Base-by-base conservation (phyloP, 2,113 vertebrate genomes). In the Dromaius novaehollandiae region DNA sequence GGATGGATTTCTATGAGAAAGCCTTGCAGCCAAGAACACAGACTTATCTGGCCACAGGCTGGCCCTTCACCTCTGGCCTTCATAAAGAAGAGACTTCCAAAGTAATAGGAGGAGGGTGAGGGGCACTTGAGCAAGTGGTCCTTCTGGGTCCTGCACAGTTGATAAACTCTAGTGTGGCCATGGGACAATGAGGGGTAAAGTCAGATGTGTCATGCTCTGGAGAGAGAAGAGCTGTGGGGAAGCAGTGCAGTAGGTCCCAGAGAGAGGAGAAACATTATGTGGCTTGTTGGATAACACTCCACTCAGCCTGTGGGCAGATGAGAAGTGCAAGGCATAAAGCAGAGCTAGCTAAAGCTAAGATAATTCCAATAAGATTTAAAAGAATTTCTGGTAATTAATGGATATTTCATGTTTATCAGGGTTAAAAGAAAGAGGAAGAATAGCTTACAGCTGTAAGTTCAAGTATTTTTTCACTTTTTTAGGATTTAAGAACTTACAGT, bases 171-270 rank as follows among this genome's bases (percentile, higher is more conserved):
- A 24, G 30, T 11, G 8, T 4, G 19, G 38, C 34, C 22, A 3
- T 0, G 0, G 46, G 24, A 76, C n/a, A 36, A 25, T 36, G 26
- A 85, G 26, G 36, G 30, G 2, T 38, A 71, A 64, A 73, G 51
- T 8, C 0, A 0, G n/a, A 32, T 30, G 28, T 0, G 0, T 18
- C 0, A 0, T 9, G 42, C 21, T 78, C 32, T 36, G 74, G 22
- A 5, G 2, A 66, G 58, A 79, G 51, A 4, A 15, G 42, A 51
- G 65, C 25, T 53, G 4, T 13, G 65, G 70, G 28, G n/a, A 69
- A 89, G 48, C 32, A 87, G 51, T 21, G 70, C 58, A 44, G 30
- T 2, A 53, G 22, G 34, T 36, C 18, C 40, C 15, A 73, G 78
- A 75, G 20, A 69, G n/a, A 73, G 63, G 20, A 63, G 36, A 70